Evolutionary conservation across 2,888 invertebrate genomes (phyloP).

Genomic region (Perizoma flavofasciatum): DNA sequence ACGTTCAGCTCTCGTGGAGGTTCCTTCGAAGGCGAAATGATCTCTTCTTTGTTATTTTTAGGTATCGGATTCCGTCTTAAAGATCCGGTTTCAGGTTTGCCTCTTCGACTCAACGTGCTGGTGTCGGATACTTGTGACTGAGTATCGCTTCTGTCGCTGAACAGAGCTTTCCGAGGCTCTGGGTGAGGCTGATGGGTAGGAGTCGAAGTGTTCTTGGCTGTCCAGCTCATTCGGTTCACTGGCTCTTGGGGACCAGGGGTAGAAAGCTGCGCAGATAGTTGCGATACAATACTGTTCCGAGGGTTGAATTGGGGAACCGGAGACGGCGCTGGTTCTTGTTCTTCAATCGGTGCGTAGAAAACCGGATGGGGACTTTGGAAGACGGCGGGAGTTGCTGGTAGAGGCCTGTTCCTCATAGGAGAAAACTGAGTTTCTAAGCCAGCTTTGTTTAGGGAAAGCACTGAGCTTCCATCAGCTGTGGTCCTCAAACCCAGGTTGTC

Average conservation of each 20-base stretch:
- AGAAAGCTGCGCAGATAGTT: conserved; percentile 75
- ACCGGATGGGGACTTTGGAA: conserved; percentile 75
- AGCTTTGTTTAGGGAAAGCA: conserved; percentile 89
- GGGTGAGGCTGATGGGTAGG: conserved; percentile 56
- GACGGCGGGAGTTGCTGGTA: conserved; percentile 85
- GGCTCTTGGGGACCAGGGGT: conserved; percentile 81
- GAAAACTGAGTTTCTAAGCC: conserved; percentile 80
- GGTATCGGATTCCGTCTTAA: conserved; percentile 63
- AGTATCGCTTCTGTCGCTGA: conserved; percentile 66
- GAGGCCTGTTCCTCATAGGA: conserved; percentile 86
- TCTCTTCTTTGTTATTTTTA: conserved; percentile 64
- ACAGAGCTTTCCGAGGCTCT: conserved; percentile 71
- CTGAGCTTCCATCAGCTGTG: conserved; percentile 94
- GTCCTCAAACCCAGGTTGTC: conserved; percentile 93
- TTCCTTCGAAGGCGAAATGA: conserved; percentile 69
- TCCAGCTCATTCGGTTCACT: conserved; percentile 79
- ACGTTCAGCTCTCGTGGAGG: conserved; percentile 62
- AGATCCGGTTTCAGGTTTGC: conserved; percentile 81
- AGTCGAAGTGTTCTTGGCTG: conserved; percentile 77
- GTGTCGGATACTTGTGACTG: conserved; percentile 66
- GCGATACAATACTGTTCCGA: conserved; percentile 79
- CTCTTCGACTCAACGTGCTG: conserved; percentile 72
- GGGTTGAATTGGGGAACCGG: conserved; percentile 75
- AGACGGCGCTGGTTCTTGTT: conserved; percentile 78
- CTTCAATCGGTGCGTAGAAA: conserved; percentile 81